Percentiles rank a stretch among this genome's conserved stretches.
phyloP scores from a whole-genome alignment of 2,113 vertebrate genomes.

The Lepidothrix coronata region DNA sequence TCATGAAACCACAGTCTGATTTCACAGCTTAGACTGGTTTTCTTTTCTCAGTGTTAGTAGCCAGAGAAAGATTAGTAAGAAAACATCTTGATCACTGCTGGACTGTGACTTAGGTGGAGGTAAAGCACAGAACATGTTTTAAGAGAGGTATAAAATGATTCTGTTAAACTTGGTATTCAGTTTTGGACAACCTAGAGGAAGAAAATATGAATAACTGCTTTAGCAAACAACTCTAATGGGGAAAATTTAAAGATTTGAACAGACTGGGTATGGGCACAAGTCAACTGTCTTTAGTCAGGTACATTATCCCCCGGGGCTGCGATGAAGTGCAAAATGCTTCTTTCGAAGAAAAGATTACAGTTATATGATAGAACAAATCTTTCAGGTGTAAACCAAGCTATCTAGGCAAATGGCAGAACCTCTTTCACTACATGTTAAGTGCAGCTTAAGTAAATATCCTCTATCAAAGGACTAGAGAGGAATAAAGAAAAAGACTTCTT shows the following conservation, averaged over 20 bases:
- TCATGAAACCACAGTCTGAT: background rate
- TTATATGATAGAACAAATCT: background rate
- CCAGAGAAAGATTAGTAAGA: background rate
- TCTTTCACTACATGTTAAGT: background rate
- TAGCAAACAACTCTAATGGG: background rate
- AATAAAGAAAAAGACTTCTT: background rate
- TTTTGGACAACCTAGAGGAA: background rate
- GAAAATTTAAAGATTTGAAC: background rate
- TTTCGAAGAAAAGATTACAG: background rate
- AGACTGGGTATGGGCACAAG: background rate
- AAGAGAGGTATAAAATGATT: background rate
- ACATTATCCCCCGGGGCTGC: background rate
- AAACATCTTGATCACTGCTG: background rate
- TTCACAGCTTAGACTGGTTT: background rate
- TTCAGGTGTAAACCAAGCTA: background rate
- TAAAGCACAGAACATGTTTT: background rate
- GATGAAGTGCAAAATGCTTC: background rate
- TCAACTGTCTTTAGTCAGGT: background rate
- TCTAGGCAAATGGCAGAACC: background rate
- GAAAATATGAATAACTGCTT: background rate
- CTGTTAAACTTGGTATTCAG: background rate
- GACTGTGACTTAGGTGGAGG: background rate
- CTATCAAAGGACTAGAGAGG: background rate
- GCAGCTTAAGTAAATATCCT: background rate
- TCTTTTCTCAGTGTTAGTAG: background rate